Base-by-base conservation (phyloP, 92 coral and sea anemone genomes). In the Porites lobata region DNA sequence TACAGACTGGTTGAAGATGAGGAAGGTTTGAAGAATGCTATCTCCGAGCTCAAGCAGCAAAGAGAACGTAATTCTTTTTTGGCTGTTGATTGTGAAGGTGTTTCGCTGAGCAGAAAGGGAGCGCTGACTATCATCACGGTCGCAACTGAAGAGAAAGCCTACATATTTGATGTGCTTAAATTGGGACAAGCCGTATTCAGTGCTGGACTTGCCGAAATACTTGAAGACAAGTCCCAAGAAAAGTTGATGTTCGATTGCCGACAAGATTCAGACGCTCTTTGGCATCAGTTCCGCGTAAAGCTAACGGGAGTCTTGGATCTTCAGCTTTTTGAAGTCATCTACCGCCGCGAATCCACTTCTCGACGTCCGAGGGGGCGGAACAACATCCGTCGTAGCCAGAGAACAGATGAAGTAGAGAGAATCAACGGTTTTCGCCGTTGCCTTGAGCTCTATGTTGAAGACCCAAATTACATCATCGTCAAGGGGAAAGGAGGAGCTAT, bases 31-130 rank as follows among this genome's bases (percentile, higher is more conserved):
- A 56, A 56, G 61, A 14, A 56, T 11, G 61, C 61, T 56, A 56
- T 56, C 61, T 54, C 84, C 10, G 96, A 93, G 81, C 82, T 93
- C 54, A 90, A 87, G 73, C 68, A 83, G 80, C 70, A 22, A 82
- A 65, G 56, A 63, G 79, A 38, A 24, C 66, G 75, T 38, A 82
- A 83, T 65, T 76, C 76, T 90, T 87, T 82, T 70, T 63, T 93
- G 64, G 93, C 96, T 76, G 96, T 93, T 80, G 96, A 93, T 85
- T 93, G 96, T 58, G 96, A 93, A 90, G 96, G 96, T 65, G 93
- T 90, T 32, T 90, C 93, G 65, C 75, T 93, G 77, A 90, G 93
- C 57, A 90, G 96, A 79, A 90, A 93, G 66, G 96, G 96, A 81
- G 89, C 81, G 80, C 78, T 93, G 65, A 93, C 96, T n/a, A 87